Evolutionary conservation across 2,113 vertebrate genomes (phyloP), one percentile per base, ranked within the genome.

Genomic region (Gallinago undulata): DNA sequence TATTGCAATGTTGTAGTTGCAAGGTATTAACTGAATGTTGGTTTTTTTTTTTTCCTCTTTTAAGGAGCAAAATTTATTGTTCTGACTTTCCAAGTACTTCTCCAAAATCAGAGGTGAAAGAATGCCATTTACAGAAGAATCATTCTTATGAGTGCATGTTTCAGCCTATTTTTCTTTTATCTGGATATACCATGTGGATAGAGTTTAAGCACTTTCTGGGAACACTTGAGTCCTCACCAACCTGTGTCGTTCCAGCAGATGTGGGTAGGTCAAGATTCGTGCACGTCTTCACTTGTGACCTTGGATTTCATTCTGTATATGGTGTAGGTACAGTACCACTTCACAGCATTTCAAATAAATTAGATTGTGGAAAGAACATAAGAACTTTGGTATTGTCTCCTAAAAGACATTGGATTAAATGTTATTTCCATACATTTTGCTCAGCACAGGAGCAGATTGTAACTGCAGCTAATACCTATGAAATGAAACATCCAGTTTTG

Each of bases 151-250:
- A 98, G 75, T 99, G 99, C 90, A 97, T 97, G 11, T 98, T 99
- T 92, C 96, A 97, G 55, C 98, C 98, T 7, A 97, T 99, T 87
- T 98, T 98, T 89, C 97, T 98, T 56, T 79, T 98, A 0, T 99
- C 98, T 84, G 99, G 99, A 90, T 99, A 99, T 35, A 98, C 98
- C 90, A 98, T 99, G 97, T 99, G 99, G 99, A 90, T 99, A 59
- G 98, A 99, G 70, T 95, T 99, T 33, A 87, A 97, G 15, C 98
- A 98, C 24, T 79, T 70, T 1, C 92, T 98, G 31, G 98, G 98
- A 43, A 98, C 97, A 0, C 96, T 99, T 78, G 94, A 97, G 28
- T 99, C 99, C 68, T 97, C 97, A 72, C 98, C 99, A 13, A 56
- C 95, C 9, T 99, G 99, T 94, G 84, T 99, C 8, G 93, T 98